Evolutionary conservation across 2,888 invertebrate species (phyloP).

Genomic region (Lycophotia porphyrea): DNA sequence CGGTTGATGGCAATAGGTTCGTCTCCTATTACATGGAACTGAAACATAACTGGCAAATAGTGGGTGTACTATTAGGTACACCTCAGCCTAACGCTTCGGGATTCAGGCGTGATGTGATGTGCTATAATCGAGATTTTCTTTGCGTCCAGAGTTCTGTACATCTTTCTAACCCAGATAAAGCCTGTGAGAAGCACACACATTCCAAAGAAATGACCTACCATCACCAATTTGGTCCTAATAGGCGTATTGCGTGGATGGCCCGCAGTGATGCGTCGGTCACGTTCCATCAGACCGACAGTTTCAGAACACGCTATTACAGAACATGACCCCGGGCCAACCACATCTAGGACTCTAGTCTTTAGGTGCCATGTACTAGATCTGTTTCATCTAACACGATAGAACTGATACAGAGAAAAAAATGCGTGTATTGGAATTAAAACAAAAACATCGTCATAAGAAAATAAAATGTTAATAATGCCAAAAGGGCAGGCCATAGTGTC

Average conservation of each 20-base stretch:
- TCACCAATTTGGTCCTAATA: conserved; percentile 47
- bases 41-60: too few species aligned
- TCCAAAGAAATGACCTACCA: conserved; percentile 37
- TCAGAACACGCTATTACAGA: conserved; percentile 44
- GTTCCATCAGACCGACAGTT: conserved; percentile 52
- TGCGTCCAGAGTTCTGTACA: too few species aligned
- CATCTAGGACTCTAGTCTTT: neutral
- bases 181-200: conserved; percentile 22
- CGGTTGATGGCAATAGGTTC: too few species aligned
- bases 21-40: too few species aligned
- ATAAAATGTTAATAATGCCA: too few species aligned
- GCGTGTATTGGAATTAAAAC: neutral
- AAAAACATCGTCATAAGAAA: too few species aligned
- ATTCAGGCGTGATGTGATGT: too few species aligned
- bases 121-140: too few species aligned
- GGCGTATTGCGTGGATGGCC: conserved; percentile 64
- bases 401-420: neutral
- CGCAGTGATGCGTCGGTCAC: conserved; percentile 68
- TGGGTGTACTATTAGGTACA: too few species aligned
- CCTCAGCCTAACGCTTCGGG: too few species aligned
- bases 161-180: neutral
- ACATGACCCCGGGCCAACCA: conserved; percentile 24
- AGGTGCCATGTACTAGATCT: conserved; percentile 28
- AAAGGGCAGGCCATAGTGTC: too few species aligned
- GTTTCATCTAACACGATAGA: neutral